Evolutionary conservation across 92 coral and sea anemone species (phyloP).

Genomic region (Parazoanthus swiftii): DNA sequence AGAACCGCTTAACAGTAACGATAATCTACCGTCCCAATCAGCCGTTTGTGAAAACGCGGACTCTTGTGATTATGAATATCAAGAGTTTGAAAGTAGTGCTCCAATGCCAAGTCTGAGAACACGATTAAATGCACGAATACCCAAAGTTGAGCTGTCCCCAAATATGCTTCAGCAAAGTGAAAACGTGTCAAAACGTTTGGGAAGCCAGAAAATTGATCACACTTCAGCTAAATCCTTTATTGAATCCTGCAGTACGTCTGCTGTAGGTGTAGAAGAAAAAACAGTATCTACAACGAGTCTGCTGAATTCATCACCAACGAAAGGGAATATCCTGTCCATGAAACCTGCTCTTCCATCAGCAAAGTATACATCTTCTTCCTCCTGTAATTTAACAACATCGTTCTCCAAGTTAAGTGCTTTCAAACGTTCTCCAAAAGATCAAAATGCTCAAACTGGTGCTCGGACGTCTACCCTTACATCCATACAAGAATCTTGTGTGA

Average conservation of each 20-base stretch:
- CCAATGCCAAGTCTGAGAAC: conserved; percentile 42
- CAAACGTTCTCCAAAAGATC: conserved; percentile 37
- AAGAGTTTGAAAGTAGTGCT: conserved; percentile 30
- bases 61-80: conserved; percentile 5
- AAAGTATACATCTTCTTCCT: not conserved
- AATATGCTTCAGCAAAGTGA: not conserved
- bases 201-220: not conserved
- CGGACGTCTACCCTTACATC: not conserved
- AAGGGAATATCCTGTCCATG: not conserved
- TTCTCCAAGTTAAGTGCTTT: conserved; percentile 56
- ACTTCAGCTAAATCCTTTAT: not conserved
- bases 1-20: conserved; percentile 37
- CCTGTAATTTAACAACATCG: conserved; percentile 34
- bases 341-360: not conserved
- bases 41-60: not conserved
- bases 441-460: not conserved
- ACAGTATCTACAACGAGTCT: not conserved
- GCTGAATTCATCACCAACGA: not conserved
- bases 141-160: not conserved
- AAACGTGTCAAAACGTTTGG: not conserved
- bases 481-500: not conserved
- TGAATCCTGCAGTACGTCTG: conserved; percentile 1
- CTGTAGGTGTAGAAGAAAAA: not conserved
- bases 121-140: conserved; percentile 30
- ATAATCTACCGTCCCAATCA: conserved; percentile 1